Percentiles rank a stretch among this genome's conserved stretches.
phyloP scores from a whole-genome alignment of 2,797 vertebrate genomes.

The Dipus sagitta region DNA sequence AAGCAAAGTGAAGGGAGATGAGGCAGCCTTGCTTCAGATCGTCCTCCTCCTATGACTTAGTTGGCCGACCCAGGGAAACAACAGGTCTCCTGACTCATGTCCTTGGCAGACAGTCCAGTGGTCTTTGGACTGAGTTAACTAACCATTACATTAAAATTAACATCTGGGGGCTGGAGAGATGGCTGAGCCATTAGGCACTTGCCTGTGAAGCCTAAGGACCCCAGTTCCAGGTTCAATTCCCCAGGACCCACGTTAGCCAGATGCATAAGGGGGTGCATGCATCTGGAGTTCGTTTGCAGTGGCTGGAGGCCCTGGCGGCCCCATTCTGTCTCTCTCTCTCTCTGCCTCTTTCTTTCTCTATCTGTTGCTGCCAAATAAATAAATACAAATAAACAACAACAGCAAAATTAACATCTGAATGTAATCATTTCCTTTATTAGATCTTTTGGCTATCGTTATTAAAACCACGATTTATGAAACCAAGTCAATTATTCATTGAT shows the following conservation, averaged over 20 bases:
- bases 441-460: conserved; percentile 23
- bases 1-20: conserved; percentile 29
- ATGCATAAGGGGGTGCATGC: too few species aligned
- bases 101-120: conserved; percentile 49
- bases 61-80: conserved; percentile 9
- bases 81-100: conserved; percentile 42
- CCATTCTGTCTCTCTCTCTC: too few species aligned
- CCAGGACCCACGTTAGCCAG: too few species aligned
- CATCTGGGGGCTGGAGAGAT: neutral
- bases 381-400: too few species aligned
- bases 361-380: too few species aligned
- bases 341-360: too few species aligned
- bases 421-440: conserved; percentile 66
- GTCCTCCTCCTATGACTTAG: neutral
- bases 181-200: too few species aligned
- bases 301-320: too few species aligned
- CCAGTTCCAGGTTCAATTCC: too few species aligned
- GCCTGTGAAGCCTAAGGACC: too few species aligned
- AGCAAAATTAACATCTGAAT: conserved; percentile 62
- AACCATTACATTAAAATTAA: conserved; percentile 65
- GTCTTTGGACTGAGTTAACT: conserved; percentile 53
- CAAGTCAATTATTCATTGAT: conserved; percentile 48
- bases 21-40: neutral
- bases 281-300: too few species aligned
- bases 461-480: conserved; percentile 26